Conservation (phyloP, 2,113 vertebrate species). For the Carollia perspicillata region DNA sequence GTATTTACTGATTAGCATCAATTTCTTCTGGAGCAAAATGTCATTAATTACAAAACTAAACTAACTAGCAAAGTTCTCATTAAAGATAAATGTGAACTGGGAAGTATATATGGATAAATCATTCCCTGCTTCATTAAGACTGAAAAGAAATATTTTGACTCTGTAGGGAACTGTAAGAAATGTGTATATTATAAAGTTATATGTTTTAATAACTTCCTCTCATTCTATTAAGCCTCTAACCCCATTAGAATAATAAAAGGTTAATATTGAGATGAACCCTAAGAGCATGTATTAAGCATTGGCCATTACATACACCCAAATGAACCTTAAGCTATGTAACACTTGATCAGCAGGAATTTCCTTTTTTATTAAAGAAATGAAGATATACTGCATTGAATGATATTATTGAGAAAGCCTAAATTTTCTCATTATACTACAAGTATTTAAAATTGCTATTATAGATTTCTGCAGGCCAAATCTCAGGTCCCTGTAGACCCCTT, state of each 20-base stretch:
- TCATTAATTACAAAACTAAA: conserved; percentile 46
- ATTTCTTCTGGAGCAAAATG: not conserved
- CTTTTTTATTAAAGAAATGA: conserved; percentile 65
- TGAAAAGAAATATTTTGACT: conserved; percentile 49
- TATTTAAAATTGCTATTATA: conserved; percentile 56
- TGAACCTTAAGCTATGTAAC: conserved; percentile 55
- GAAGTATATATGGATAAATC: conserved; percentile 13
- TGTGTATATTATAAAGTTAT: conserved; percentile 54
- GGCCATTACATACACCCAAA: conserved; percentile 27
- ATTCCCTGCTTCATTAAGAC: conserved; percentile 29
- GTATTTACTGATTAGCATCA: not conserved
- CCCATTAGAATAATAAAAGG: conserved; percentile 63
- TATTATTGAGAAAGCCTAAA: conserved; percentile 56
- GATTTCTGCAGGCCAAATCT: conserved; percentile 40
- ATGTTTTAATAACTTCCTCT: conserved; percentile 66
- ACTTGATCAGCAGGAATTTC: conserved; percentile 62
- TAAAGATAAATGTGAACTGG: conserved; percentile 43
- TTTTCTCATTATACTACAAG: conserved; percentile 63
- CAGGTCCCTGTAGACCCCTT: conserved; percentile 6
- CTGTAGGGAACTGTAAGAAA: conserved; percentile 43
- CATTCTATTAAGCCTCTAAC: conserved; percentile 56
- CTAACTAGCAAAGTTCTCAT: not conserved
- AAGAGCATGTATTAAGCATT: conserved; percentile 61
- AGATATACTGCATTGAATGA: conserved; percentile 40
- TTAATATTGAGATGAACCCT: conserved; percentile 65